Base-by-base conservation (phyloP, 2,888 invertebrate species). In the Epinotia brunnichana region DNA sequence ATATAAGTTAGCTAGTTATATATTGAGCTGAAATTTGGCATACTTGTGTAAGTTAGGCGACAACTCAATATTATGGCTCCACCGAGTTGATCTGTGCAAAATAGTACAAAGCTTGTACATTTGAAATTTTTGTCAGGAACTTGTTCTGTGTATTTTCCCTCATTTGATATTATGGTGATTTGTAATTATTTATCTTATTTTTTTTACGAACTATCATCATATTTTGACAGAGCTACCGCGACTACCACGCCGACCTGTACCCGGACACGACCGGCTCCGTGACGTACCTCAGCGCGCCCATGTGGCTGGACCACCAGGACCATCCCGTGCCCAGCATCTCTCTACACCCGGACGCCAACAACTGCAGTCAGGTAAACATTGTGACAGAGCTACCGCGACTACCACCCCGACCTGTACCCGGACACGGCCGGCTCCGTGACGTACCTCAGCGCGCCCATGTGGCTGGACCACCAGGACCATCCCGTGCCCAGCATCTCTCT, bases 171-270 rank as follows among this genome's bases (percentile, higher is more conserved):
- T 29, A 29, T 7, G 29, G 29, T 29, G 7, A 24, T 7, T 5
- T 29, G 29, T 29, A 29, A 29, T 29, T 0, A n/a, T n/a, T n/a
- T n/a, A n/a, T n/a, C 7, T 29, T 7, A 29, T 29, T 29, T 7
- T 29, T 4, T 29, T 29, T 29, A 29, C 7, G 5, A 29, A 29
- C 29, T 0, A 0, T 24, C 24, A 24, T 4, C 24, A 24, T 24
- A 24, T 54, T 62, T 7, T 73, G 56, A 0, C 84, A 97, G 97
- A 96, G 97, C 61, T 98, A 98, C 90, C 94, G 98, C 81, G 98
- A 99, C 80, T 99, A 98, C 87, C 99, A 99, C 90, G 96, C 96
- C 3, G 99, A 99, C 88, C 91, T 99, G 74, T 99, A 97, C 92
- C 99, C 99, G 0, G 98, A 98, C 73, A 99, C 98, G 0, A 93